These are phyloP conservation scores for Neoitamus cyanurus DNA, from an alignment of 2,888 invertebrate species.

Conservation along the genomic window DNA sequence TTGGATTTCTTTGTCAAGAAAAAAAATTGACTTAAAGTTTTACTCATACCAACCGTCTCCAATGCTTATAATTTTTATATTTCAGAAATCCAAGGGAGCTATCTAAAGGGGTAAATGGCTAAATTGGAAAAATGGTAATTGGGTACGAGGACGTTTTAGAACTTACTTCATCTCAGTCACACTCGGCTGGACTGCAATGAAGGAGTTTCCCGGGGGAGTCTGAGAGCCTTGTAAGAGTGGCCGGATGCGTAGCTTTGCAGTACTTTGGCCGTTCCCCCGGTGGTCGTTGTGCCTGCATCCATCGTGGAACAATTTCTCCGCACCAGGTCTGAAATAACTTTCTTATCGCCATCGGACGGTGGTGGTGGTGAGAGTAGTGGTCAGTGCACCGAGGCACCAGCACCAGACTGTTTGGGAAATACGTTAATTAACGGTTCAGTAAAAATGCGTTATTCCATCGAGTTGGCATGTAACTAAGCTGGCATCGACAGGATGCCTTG, in stretches of 20 bases:
- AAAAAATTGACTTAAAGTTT: too few species aligned
- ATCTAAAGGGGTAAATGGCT: not conserved
- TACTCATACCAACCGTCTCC: too few species aligned
- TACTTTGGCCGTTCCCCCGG: not conserved
- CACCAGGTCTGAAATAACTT: not conserved
- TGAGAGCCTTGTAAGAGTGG: not conserved
- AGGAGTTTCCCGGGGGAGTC: not conserved
- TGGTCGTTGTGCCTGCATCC: not conserved
- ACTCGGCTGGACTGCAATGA: not conserved
- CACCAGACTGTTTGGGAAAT: not conserved
- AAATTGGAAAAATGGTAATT: not conserved
- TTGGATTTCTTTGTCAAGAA: too few species aligned
- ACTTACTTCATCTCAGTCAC: not conserved
- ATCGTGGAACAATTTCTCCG: not conserved
- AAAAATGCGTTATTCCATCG: conserved; percentile 46
- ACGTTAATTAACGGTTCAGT: conserved; percentile 46
- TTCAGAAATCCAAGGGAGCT: not conserved
- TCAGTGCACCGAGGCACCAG: not conserved
- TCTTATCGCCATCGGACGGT: not conserved
- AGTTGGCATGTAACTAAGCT: conserved; percentile 29
- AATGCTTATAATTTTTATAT: not conserved
- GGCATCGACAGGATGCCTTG: conserved; percentile 20
- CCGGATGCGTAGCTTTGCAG: not conserved
- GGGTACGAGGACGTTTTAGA: not conserved
- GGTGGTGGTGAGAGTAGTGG: not conserved